A percentile compares a stretch with the other conserved stretches of the same genome.
Evolutionary conservation across 2,797 vertebrate species (phyloP).

Genomic region (Setipinna tenuifilis): DNA sequence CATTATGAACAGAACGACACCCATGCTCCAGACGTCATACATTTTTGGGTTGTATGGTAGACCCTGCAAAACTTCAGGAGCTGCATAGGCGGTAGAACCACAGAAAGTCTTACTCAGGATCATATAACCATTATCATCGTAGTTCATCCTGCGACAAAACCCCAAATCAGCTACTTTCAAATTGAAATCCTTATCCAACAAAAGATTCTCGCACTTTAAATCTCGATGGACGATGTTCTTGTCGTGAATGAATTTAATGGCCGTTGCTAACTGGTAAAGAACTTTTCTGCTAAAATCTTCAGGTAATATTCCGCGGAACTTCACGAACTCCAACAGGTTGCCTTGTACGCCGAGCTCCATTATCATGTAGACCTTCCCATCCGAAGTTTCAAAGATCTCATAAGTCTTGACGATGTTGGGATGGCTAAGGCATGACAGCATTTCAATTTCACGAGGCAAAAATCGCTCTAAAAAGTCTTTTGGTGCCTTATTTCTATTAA

Average conservation of each 20-base stretch:
- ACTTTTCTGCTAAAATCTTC: slow-evolving; percentile 58
- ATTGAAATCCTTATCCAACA: slow-evolving; percentile 72
- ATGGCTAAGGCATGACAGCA: slow-evolving; percentile 67
- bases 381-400: slow-evolving; percentile 67
- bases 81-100: slow-evolving; percentile 65
- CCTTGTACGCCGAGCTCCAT: slow-evolving; percentile 74
- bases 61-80: slow-evolving; percentile 71
- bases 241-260: slow-evolving; percentile 73
- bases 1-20: slow-evolving; percentile 75
- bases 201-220: slow-evolving; percentile 78
- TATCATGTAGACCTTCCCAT: slow-evolving; percentile 70
- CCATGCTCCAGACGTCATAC: slow-evolving; percentile 78
- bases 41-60: slow-evolving; percentile 73
- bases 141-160: slow-evolving; percentile 69
- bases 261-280: slow-evolving; percentile 72
- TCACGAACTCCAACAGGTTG: slow-evolving; percentile 71
- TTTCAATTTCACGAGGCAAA: slow-evolving; percentile 75
- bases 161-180: slow-evolving; percentile 76
- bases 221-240: slow-evolving; percentile 72
- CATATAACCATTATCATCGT: slow-evolving; percentile 49
- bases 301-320: slow-evolving; percentile 60
- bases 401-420: slow-evolving; percentile 71
- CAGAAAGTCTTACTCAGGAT: slow-evolving; percentile 75
- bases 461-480: slow-evolving; percentile 68
- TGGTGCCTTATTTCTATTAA: slow-evolving; percentile 67